phyloP scores from a whole-genome alignment of 2,113 vertebrate genomes.

The Carassius carassius region DNA sequence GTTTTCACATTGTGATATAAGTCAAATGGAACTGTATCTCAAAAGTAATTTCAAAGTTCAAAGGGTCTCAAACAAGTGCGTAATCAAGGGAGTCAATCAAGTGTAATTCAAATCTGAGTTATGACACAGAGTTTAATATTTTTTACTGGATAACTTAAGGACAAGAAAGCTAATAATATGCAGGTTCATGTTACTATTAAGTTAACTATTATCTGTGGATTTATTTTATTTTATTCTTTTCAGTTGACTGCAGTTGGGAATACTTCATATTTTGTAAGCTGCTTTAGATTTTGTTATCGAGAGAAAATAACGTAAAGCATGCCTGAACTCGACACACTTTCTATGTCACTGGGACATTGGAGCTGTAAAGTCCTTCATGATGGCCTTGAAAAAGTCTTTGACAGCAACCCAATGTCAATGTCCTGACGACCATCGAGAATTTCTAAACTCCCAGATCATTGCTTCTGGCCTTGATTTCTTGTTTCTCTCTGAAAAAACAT shows the following conservation, averaged over 20 bases:
- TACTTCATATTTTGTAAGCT: too few species aligned
- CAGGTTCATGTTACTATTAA: too few species aligned
- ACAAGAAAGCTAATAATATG: not conserved
- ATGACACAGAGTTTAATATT: not conserved
- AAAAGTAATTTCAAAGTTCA: constrained; percentile 35
- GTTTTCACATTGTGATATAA: not conserved
- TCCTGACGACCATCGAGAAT: not conserved
- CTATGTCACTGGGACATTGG: not conserved
- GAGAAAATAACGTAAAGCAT: not conserved
- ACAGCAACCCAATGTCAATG: not conserved
- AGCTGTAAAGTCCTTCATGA: not conserved
- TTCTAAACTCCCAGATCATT: constrained; percentile 6
- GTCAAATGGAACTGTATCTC: constrained; percentile 15
- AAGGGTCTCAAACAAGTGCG: not conserved
- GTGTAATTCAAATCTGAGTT: constrained; percentile 4
- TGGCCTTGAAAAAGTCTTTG: constrained; percentile 1
- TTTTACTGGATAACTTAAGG: not conserved
- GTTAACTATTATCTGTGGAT: too few species aligned
- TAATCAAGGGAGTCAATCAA: not conserved
- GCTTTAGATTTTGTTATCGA: too few species aligned
- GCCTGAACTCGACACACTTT: not conserved
- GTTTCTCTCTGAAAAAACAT: not conserved
- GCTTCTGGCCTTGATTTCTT: constrained; percentile 10
- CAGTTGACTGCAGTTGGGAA: too few species aligned
- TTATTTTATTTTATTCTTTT: too few species aligned